phyloP scores from a whole-genome alignment of 2,113 vertebrate genomes.

The Clarias batrachus region DNA sequence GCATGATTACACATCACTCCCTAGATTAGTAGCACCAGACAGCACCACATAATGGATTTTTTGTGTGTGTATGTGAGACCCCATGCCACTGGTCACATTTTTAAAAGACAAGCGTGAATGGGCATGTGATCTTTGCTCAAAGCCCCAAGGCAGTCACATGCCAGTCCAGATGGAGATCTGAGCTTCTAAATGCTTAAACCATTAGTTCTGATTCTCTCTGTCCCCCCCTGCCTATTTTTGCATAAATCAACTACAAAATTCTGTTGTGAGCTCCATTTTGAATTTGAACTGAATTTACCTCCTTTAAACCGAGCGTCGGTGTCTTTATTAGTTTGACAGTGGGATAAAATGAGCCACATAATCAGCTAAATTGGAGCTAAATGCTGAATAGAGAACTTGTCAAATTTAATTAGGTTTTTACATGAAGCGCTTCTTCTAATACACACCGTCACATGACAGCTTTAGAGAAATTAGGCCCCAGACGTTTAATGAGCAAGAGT shows the following conservation, averaged over 20 bases:
- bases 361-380: not conserved
- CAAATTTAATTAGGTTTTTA: conserved; percentile 3
- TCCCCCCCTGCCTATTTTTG: not conserved
- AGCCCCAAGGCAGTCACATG: conserved; percentile 40
- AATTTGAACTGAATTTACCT: not conserved
- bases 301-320: not conserved
- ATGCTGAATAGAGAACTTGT: not conserved
- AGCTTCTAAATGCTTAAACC: conserved; percentile 10
- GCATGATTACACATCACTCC: not conserved
- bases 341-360: not conserved
- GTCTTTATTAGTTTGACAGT: not conserved
- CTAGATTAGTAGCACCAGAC: not conserved
- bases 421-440: not conserved
- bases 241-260: not conserved
- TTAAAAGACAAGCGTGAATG: conserved; percentile 1
- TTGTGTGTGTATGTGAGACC: conserved; percentile 3
- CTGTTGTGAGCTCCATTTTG: not conserved
- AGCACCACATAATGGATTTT: conserved; percentile 1
- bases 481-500: conserved; percentile 7
- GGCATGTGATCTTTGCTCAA: conserved; percentile 7
- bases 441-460: not conserved
- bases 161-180: conserved; percentile 35
- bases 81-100: conserved; percentile 27
- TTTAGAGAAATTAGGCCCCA: not conserved
- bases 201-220: conserved; percentile 5